phyloP scores from a whole-genome alignment of 2,888 invertebrate species.

The Microplitis deprimator region DNA sequence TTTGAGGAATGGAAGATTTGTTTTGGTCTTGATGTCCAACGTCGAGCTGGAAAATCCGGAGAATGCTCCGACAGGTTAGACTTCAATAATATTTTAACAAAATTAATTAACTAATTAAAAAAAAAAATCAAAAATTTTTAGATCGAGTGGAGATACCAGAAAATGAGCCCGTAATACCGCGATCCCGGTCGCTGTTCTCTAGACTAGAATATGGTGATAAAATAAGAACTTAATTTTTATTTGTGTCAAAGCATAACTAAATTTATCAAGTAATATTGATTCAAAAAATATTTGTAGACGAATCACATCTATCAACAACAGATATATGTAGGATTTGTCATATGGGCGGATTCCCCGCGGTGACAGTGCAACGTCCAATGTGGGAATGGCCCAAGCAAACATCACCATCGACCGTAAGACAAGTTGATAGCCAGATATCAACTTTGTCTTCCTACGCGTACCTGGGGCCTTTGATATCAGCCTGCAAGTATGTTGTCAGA shows the following conservation, averaged over 20 bases:
- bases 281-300: conserved; percentile 20
- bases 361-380: conserved; percentile 46
- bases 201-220: neutral
- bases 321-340: conserved; percentile 70
- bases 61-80: conserved; percentile 57
- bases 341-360: conserved; percentile 63
- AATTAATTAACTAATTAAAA: neutral
- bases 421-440: conserved; percentile 54
- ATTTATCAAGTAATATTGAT: too few relatives aligned
- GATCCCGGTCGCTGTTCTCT: neutral
- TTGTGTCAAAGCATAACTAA: too few relatives aligned
- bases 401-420: conserved; percentile 31
- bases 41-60: conserved; percentile 49
- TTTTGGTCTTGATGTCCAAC: conserved; percentile 61
- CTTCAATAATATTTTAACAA: conserved; percentile 12
- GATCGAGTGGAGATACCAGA: conserved; percentile 15
- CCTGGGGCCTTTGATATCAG: conserved; percentile 65
- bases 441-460: conserved; percentile 58
- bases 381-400: conserved; percentile 54
- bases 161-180: neutral
- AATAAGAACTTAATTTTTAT: too few relatives aligned
- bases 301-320: conserved; percentile 45
- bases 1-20: neutral
- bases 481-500: conserved; percentile 63
- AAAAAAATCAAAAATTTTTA: neutral